Base-by-base conservation (phyloP, 1,140 invertebrate genomes). In the Lasioglossum albipes region DNA sequence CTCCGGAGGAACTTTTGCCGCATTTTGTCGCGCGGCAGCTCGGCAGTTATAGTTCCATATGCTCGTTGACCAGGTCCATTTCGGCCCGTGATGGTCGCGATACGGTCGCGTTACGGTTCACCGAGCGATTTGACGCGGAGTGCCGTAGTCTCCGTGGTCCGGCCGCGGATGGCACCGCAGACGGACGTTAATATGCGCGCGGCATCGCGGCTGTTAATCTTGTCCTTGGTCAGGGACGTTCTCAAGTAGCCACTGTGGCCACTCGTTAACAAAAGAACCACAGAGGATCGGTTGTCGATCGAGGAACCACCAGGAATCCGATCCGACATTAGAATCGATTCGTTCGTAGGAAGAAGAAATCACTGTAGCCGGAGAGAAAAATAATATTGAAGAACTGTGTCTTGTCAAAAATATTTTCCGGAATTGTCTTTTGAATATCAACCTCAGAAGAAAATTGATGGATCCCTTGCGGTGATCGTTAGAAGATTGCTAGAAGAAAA, bases 101-200 rank as follows among this genome's bases (percentile, higher is more conserved):
- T 87, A 87, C 85, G 91, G 91, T 91, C 85, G 68, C 90, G 87
- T 92, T 92, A 90, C 79, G 92, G 92, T 92, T 87, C 81, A 90
- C 91, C 91, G 81, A 90, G 84, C 88, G 86, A 92, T 93, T 92
- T 87, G 89, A 92, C 85, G 85, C 79, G 74, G 74, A 66, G 59
- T 45, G 16, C 54, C 45, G 49, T 36, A 54, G 75, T 74, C 76
- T 69, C 20, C 70, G 74, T 49, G 62, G 62, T 67, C 36, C 59
- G 12, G 69, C 79, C 79, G 52, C 75, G 73, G 73, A 86, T 85
- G 80, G 27, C 66, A 89, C 89, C 89, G 75, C 89, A 82, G 22
- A 49, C 75, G 36, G 65, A 82, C 81, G 72, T 87, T 84, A 89
- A 84, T 87, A 87, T 77, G 77, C 83, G 59, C 66, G 82, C 36